A percentile compares a stretch with the other conserved stretches of the same genome.
Conservation (phyloP, 2,888 invertebrate species). For the Rugalucina vietnamica region DNA sequence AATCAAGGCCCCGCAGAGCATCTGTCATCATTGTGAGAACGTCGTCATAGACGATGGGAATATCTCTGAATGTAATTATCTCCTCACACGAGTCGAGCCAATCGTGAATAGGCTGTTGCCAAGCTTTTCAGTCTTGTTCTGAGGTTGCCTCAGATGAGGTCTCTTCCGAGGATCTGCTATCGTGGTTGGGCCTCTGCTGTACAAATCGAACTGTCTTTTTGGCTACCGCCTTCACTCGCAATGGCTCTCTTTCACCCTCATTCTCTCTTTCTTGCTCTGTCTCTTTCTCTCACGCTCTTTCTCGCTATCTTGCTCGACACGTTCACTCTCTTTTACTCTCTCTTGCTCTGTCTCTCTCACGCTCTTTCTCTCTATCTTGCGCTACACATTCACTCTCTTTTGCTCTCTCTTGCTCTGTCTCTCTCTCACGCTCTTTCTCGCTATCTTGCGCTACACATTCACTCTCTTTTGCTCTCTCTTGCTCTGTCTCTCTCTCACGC, state of each 20-base stretch:
- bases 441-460: no score
- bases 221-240: neutral
- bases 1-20: no score
- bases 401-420: no score
- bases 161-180: neutral
- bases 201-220: neutral
- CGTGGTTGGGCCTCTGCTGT: neutral
- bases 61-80: no score
- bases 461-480: neutral
- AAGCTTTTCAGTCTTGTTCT: no score
- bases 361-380: neutral
- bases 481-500: neutral
- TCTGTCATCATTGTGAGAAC: no score
- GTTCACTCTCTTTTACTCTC: no score
- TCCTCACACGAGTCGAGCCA: no score
- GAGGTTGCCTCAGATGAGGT: neutral
- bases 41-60: no score
- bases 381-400: no score
- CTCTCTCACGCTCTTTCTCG: no score
- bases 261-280: neutral
- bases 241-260: neutral
- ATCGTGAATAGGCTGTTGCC: no score
- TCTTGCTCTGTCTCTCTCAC: neutral
- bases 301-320: neutral
- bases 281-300: neutral